Conservation (phyloP, 2,113 vertebrate species). For the Megalops atlanticus region DNA sequence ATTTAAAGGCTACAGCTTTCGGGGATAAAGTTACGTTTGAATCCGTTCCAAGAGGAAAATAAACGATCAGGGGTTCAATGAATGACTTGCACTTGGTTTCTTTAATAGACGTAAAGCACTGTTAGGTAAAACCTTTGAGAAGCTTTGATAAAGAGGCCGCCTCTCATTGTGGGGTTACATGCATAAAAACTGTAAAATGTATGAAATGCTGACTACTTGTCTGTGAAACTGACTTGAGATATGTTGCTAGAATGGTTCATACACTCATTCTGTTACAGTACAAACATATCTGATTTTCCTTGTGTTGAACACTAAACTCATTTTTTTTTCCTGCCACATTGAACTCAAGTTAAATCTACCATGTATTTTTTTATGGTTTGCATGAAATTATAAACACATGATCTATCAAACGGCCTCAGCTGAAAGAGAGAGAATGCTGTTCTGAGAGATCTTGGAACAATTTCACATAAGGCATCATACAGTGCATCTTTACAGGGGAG, state of each 20-base stretch:
- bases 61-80: not conserved
- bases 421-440: not conserved
- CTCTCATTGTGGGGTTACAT: too few species aligned
- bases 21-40: conserved; percentile 20
- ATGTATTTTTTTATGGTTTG: not conserved
- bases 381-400: conserved; percentile 1
- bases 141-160: not conserved
- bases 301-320: not conserved
- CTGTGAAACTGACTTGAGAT: too few species aligned
- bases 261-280: not conserved
- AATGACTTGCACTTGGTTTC: not conserved
- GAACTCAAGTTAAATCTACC: not conserved
- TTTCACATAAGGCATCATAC: not conserved
- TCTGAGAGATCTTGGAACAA: not conserved
- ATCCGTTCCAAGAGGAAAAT: not conserved
- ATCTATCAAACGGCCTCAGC: not conserved
- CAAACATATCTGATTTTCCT: not conserved
- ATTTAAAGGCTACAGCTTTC: not conserved
- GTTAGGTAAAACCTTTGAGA: not conserved
- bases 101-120: not conserved
- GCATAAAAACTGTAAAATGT: too few species aligned
- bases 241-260: too few species aligned
- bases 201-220: not conserved
- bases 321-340: not conserved
- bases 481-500: not conserved